Percentiles rank a stretch among this genome's conserved stretches.
Evolutionary conservation across 2,113 vertebrate genomes (phyloP).

Genomic region (Lota lota): DNA sequence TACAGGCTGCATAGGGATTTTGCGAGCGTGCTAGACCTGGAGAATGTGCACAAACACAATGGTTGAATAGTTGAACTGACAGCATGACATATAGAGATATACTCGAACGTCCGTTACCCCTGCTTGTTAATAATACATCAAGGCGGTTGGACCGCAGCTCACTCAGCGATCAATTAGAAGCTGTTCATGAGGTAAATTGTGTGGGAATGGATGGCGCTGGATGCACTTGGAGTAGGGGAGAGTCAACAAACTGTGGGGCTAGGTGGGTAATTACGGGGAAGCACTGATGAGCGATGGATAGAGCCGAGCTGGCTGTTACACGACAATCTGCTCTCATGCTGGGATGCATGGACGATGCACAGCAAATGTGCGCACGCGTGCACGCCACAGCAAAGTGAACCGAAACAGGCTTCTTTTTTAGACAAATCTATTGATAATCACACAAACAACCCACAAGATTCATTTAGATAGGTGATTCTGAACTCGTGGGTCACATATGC

Average conservation of each 20-base stretch:
- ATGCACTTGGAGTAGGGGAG: slow-evolving; percentile 26
- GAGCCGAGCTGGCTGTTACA: too few relatives aligned
- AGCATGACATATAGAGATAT: slow-evolving; percentile 74
- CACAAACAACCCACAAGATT: too few relatives aligned
- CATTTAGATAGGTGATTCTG: too few relatives aligned
- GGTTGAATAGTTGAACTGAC: slow-evolving; percentile 65
- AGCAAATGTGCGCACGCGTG: slow-evolving; percentile 53
- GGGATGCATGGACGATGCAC: slow-evolving; percentile 53
- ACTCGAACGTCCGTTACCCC: too few relatives aligned
- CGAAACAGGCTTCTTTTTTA: too few relatives aligned
- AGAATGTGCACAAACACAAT: slow-evolving; percentile 56
- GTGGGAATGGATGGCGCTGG: slow-evolving; percentile 33
- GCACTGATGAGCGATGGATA: too few relatives aligned
- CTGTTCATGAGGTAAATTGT: slow-evolving; percentile 79
- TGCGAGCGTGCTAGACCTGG: slow-evolving; percentile 53
- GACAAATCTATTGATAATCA: too few relatives aligned
- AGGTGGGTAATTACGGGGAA: slow-evolving; percentile 35
- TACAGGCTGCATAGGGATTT: slow-evolving; percentile 40
- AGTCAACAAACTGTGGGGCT: slow-evolving; percentile 37
- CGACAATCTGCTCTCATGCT: too few relatives aligned
- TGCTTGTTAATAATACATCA: slow-evolving; percentile 66
- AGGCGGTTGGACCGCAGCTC: slow-evolving; percentile 59
- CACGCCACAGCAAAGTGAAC: slow-evolving; percentile 51
- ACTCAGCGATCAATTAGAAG: slow-evolving; percentile 82
- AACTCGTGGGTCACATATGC: too few relatives aligned